Percentiles rank a stretch among this genome's conserved stretches.
Conservation (phyloP, 2,888 invertebrate species). For the Volucella inanis region DNA sequence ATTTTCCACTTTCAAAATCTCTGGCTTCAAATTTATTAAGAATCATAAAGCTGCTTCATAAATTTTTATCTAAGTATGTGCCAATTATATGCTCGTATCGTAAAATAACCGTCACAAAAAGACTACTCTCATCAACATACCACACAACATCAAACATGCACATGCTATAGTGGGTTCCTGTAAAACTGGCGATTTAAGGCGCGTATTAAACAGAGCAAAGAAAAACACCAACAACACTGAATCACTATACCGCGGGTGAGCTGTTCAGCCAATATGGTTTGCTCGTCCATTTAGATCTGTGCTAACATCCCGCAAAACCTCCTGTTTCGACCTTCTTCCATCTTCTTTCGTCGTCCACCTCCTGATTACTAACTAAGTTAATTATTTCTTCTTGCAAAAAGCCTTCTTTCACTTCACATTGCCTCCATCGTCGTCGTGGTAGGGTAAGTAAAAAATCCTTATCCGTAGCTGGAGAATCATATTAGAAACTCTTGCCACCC, state of each 20-base stretch:
- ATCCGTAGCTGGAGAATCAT: neutral
- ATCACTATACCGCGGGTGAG: neutral
- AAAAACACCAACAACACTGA: slow-evolving; percentile 1
- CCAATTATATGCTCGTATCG: slow-evolving; percentile 20
- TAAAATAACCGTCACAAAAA: slow-evolving; percentile 10
- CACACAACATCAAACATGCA: neutral
- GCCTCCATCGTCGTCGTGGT: slow-evolving; percentile 19
- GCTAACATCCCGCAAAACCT: slow-evolving; percentile 8
- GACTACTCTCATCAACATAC: neutral
- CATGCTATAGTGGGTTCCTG: neutral
- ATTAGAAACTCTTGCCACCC: neutral
- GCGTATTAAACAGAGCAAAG: slow-evolving; percentile 1
- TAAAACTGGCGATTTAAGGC: slow-evolving; percentile 20
- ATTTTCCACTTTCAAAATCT: neutral
- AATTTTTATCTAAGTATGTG: neutral
- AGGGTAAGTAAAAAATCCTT: no score
- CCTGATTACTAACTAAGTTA: slow-evolving; percentile 50
- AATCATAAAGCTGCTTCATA: neutral
- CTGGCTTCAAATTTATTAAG: neutral
- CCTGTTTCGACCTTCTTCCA: neutral
- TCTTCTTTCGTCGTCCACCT: neutral
- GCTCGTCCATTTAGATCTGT: slow-evolving; percentile 26
- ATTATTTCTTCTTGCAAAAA: slow-evolving; percentile 59
- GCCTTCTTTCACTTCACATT: slow-evolving; percentile 48
- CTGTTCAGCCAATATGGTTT: neutral